These are phyloP conservation scores for Entomyzon cyanotis DNA, from an alignment of 2,113 vertebrate species.

Conservation along the genomic window DNA sequence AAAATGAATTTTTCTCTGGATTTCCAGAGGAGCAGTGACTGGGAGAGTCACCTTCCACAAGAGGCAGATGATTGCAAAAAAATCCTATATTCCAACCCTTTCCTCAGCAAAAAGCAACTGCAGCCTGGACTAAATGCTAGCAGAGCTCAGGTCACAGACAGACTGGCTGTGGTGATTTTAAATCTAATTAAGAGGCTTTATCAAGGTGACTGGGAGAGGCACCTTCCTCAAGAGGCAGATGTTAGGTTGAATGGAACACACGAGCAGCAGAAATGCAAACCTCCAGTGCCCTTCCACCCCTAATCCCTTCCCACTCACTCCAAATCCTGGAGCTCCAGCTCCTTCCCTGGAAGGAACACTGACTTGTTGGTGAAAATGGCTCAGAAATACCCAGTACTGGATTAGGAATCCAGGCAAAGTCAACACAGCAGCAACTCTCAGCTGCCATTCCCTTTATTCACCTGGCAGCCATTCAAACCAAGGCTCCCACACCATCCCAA, in stretches of 20 bases:
- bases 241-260: not conserved
- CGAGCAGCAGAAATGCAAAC: not conserved
- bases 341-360: not conserved
- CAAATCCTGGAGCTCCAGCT: not conserved
- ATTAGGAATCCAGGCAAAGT: not conserved
- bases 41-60: no score
- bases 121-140: no score
- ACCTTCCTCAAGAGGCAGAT: no score
- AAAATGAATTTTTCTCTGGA: no score
- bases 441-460: not conserved
- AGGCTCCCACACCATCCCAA: not conserved
- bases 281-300: not conserved
- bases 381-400: not conserved
- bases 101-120: no score
- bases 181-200: no score
- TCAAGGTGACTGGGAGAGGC: no score
- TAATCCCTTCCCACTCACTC: not conserved
- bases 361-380: not conserved
- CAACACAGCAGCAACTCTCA: not conserved
- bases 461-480: not conserved
- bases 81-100: no score
- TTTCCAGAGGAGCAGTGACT: no score
- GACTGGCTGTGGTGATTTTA: no score
- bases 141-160: no score
- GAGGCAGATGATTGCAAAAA: no score